Evolutionary conservation across 2,888 invertebrate genomes (phyloP).

Genomic region (Drosophila merina): DNA sequence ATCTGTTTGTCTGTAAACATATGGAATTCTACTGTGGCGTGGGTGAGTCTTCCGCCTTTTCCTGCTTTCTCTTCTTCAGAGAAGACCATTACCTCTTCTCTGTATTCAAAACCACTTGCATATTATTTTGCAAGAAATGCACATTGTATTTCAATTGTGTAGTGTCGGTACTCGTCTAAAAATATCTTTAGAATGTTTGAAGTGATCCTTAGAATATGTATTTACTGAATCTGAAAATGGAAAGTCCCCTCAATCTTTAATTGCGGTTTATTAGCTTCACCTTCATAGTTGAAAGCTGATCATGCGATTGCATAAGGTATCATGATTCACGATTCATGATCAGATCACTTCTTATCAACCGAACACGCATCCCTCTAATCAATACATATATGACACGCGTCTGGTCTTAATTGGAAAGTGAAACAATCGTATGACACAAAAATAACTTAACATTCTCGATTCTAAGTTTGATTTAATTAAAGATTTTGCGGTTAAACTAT

Average conservation of each 20-base stretch:
- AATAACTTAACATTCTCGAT: background rate
- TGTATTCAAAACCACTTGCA: no score
- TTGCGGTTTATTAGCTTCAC: constrained; percentile 6
- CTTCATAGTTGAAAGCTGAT: constrained; percentile 13
- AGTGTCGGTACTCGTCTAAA: background rate
- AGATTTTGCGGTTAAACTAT: no score
- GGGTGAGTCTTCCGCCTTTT: constrained; percentile 1
- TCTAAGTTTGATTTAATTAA: background rate
- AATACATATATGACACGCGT: background rate
- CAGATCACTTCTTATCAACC: constrained; percentile 37
- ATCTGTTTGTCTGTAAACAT: constrained; percentile 19
- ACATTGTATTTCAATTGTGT: constrained; percentile 18
- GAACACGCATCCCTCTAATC: constrained; percentile 21
- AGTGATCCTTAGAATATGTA: background rate
- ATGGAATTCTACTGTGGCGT: constrained; percentile 15
- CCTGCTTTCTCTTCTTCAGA: background rate
- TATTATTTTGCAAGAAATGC: constrained; percentile 1
- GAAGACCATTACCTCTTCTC: background rate
- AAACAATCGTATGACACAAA: constrained; percentile 24
- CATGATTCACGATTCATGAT: constrained; percentile 2
- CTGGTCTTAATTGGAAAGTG: constrained; percentile 4
- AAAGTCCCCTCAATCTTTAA: constrained; percentile 9
- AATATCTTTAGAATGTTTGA: constrained; percentile 1
- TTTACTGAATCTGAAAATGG: background rate
- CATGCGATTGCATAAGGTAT: constrained; percentile 33